Conservation (phyloP, 53 echinoderm and acorn worm species). For the Holothuria scabra region DNA sequence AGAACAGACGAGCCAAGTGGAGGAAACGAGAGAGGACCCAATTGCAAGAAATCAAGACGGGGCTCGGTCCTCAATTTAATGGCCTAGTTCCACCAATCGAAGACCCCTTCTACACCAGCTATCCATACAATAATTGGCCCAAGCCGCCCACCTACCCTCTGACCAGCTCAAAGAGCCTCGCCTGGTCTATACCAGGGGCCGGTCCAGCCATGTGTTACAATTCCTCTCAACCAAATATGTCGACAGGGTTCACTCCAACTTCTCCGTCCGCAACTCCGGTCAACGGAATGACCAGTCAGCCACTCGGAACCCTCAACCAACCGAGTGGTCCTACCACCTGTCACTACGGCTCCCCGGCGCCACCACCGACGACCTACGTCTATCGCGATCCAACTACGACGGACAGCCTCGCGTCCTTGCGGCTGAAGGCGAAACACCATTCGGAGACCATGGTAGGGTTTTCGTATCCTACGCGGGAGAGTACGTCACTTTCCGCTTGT, state of each 20-base stretch:
- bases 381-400: conserved; percentile 88
- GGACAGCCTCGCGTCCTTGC: conserved; percentile 91
- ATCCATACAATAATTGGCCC: conserved; percentile 98
- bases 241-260: conserved; percentile 60
- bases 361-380: conserved; percentile 80
- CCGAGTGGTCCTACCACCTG: conserved; percentile 65
- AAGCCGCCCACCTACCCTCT: conserved; percentile 58
- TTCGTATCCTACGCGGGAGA: conserved; percentile 89
- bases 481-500: conserved; percentile 86
- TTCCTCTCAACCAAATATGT: conserved; percentile 58
- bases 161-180: conserved; percentile 85
- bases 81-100: conserved; percentile 93
- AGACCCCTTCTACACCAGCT: conserved; percentile 90
- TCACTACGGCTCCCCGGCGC: conserved; percentile 71
- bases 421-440: conserved; percentile 96
- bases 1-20: conserved; percentile 98
- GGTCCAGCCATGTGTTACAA: conserved; percentile 89
- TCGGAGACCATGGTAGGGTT: conserved; percentile 73
- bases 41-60: conserved; percentile 90
- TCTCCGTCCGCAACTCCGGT: conserved; percentile 70
- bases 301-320: conserved; percentile 81
- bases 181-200: conserved; percentile 78
- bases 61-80: conserved; percentile 89
- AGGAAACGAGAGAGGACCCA: conserved; percentile 94
- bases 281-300: conserved; percentile 83